Conservation (phyloP, 2,113 vertebrate genomes). For the Echinops telfairi region DNA sequence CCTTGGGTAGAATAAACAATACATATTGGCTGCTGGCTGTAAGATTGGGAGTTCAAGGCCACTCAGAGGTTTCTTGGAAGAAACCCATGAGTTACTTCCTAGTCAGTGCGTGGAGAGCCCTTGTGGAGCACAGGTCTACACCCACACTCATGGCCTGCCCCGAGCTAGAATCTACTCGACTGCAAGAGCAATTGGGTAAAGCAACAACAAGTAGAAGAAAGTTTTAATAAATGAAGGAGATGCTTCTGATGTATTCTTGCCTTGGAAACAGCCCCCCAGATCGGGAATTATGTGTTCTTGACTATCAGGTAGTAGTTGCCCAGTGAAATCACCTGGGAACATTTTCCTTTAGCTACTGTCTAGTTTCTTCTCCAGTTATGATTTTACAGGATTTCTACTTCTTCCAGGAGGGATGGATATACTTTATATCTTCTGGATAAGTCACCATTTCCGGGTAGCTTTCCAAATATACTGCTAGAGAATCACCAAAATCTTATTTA, state of each 20-base stretch:
- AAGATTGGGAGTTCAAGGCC: not conserved
- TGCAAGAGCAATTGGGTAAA: no score
- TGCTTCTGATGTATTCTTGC: not conserved
- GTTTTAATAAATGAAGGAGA: not conserved
- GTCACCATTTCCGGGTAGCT: not conserved
- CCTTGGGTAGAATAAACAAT: not conserved
- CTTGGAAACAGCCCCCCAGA: not conserved
- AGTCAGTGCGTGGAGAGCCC: no score
- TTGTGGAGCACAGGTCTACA: not conserved
- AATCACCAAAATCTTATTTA: not conserved
- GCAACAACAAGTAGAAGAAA: no score
- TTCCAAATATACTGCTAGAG: not conserved
- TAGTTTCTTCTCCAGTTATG: not conserved
- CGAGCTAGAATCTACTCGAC: not conserved
- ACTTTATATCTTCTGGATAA: not conserved
- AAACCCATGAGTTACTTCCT: not conserved
- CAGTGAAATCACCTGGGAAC: not conserved
- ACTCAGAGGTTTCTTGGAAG: no score
- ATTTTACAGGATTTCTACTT: not conserved
- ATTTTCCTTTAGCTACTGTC: constrained; percentile 14
- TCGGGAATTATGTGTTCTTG: not conserved
- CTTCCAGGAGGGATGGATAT: not conserved
- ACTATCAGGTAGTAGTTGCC: not conserved
- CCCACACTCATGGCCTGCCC: not conserved
- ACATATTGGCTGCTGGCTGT: not conserved